Evolutionary conservation across 2,113 vertebrate genomes (phyloP), one percentile per base, ranked within the genome.

Genomic region (Procavia capensis): DNA sequence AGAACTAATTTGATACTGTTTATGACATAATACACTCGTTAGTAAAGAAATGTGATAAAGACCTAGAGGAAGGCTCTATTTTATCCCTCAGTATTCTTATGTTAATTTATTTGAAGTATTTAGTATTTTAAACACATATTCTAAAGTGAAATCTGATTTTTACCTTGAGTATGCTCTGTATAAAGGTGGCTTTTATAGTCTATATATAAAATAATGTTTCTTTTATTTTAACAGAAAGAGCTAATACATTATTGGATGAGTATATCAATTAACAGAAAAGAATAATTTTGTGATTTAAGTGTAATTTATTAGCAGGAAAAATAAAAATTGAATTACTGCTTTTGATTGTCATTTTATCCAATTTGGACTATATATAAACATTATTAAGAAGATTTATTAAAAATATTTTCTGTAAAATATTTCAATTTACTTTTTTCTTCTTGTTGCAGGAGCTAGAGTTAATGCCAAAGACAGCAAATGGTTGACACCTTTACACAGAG

Each of bases 381-480:
- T 27, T 87, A 84, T 76, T 96, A 25, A 85, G 66, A 57, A 96
- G 47, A 95, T 88, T 95, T 94, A 95, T 83, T 78, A 63, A 94
- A 97, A 97, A 95, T 81, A 96, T 54, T 96, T 96, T 75, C 68
- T 95, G 16, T 72, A 93, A 94, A 91, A 78, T 41, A 89, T 95
- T 97, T 97, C 84, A 97, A 76, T 95, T 50, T 94, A 27, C 66
- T 97, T 91, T 96, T 97, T 97, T 95, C 87, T 97, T 98, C 96
- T 98, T 97, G 59, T 98, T 98, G 39, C 98, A 99, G 99, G 99
- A 99, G 99, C 99, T 98, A 99, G 99, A 99, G 99, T 99, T 98
- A 99, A 99, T 99, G 99, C 99, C 99, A 99, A 99, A 99, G 99
- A 99, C 99, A 99, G 99, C 99, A 99, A 99, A 99, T 99, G 99